Base-by-base conservation (phyloP, 2,888 invertebrate species). In the Physocephala rufipes region DNA sequence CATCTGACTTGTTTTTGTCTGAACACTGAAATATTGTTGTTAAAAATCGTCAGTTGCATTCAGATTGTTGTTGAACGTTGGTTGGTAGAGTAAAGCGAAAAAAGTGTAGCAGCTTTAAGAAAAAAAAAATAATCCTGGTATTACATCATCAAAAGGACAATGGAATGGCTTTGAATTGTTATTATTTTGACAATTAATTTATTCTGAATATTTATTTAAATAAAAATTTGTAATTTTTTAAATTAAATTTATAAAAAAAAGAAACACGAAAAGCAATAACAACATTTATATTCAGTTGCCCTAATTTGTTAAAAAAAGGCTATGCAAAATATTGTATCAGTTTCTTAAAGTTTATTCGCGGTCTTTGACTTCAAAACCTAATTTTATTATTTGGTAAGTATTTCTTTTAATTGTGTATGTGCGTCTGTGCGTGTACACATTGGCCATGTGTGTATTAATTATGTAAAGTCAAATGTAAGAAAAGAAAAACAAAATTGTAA, bases 31-130 rank as follows among this genome's bases (percentile, higher is more conserved):
- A 75, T 71, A 36, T 36, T 36, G 36, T 36, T 61, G 73, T 68
- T 73, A 73, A 74, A 75, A 77, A 77, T 73, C 55, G 43, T 78
- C 76, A 78, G 79, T 75, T 80, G 78, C 79, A 79, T 75, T 79
- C 77, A 76, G 80, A 78, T 77, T 75, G 76, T 78, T 77, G 77
- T 73, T 77, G 76, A 78, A 74, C 74, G 63, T 74, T 76, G 76
- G 75, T 28, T 49, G 16, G 21, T 30, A 30, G 26, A 30, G 30
- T 55, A 43, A 45, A 58, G n/a, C n/a, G 28, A 24, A 12, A 1
- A 30, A 36, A 55, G 53, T 47, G 47, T 15, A 19, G 15, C 26
- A 47, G 47, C 3, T 9, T n/a, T n/a, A n/a, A n/a, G n/a, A n/a
- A n/a, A n/a, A 9, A 59, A 13, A 16, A 65, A 55, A 0, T 30